These are phyloP conservation scores for Drosophila limbata DNA, from an alignment of 2,888 invertebrate species.

Conservation along the genomic window DNA sequence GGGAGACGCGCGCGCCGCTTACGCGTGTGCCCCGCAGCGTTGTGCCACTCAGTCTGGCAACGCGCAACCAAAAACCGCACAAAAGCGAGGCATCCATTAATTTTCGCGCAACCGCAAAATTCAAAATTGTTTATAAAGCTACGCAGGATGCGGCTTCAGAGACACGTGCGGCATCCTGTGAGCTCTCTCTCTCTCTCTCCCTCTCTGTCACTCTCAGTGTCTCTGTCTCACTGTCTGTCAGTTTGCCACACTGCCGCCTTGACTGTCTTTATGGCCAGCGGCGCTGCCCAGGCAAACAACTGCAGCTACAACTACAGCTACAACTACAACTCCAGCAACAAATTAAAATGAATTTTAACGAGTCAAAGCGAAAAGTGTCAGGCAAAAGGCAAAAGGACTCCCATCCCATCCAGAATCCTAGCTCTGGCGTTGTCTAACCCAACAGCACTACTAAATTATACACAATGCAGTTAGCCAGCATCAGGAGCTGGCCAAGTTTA, in stretches of 20 bases:
- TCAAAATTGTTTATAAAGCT: conserved; percentile 83
- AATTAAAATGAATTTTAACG: conserved; percentile 81
- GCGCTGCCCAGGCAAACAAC: conserved; percentile 27
- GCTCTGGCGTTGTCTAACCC: conserved; percentile 11
- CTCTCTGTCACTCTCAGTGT: conserved; percentile 2
- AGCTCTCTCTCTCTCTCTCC: conserved; percentile 2
- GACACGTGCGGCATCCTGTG: conserved; percentile 69
- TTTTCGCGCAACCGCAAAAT: conserved; percentile 83
- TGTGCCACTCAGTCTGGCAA: conserved; percentile 56
- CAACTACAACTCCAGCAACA: conserved; percentile 38
- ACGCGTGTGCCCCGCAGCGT: conserved; percentile 14
- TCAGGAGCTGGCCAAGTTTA: conserved; percentile 50
- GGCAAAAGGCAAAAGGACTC: conserved; percentile 43
- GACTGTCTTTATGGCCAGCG: conserved; percentile 44
- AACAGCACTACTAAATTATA: conserved; percentile 71
- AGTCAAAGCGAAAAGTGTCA: conserved; percentile 78
- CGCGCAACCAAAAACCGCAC: conserved; percentile 72
- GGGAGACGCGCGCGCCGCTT: background rate
- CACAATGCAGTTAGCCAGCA: conserved; percentile 42
- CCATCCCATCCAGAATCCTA: background rate
- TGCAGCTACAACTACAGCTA: conserved; percentile 33
- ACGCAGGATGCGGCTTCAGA: conserved; percentile 72
- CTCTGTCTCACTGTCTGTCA: conserved; percentile 1
- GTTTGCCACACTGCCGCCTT: conserved; percentile 19
- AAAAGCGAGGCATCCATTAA: conserved; percentile 83